Base-by-base conservation (phyloP, 2,888 invertebrate species). In the Callyntrura guangdongensis region DNA sequence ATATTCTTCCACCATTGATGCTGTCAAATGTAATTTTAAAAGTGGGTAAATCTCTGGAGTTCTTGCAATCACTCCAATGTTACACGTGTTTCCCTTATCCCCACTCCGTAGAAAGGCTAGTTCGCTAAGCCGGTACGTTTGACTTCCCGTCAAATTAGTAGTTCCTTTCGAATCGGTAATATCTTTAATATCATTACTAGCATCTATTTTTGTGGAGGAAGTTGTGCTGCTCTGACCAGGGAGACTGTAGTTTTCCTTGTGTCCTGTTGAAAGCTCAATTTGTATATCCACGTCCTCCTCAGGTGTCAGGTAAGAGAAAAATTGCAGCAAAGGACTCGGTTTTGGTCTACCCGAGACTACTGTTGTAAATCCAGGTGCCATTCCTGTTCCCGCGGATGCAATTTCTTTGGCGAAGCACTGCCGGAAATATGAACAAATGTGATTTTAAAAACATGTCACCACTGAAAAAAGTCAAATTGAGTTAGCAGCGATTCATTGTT, bases 361-460 rank as follows among this genome's bases (percentile, higher is more conserved):
- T 1, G 93, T 61, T 0, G 92, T 92, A 0, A 94, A 83, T n/a
- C 96, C 96, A 64, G 96, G 96, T 25, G 95, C 95, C 95, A 95
- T 95, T 72, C 95, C 95, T 82, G 96, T 96, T 11, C 95, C 95
- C 82, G 95, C 95, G 61, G 95, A 95, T 25, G 96, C 95, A 72
- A 96, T 94, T 94, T 96, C 96, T 91, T 95, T 93, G 6, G 95
- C 94, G 92, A 95, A 82, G 45, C 0, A 12, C 79, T 79, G 27
- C 20, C 36, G 45, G 22, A 59, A 74, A 6, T 36, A 74, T 0
- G 25, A 6, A 74, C 36, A 36, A 36, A 36, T 36, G 2, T 36
- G 36, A 36, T 36, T n/a, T n/a, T n/a, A n/a, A n/a, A n/a, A n/a
- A n/a, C n/a, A n/a, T n/a, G n/a, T n/a, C n/a, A n/a, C n/a, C n/a